Evolutionary conservation across 2,888 invertebrate species (phyloP), one percentile per base, ranked within the genome.

Genomic region (Clanis bilineata): DNA sequence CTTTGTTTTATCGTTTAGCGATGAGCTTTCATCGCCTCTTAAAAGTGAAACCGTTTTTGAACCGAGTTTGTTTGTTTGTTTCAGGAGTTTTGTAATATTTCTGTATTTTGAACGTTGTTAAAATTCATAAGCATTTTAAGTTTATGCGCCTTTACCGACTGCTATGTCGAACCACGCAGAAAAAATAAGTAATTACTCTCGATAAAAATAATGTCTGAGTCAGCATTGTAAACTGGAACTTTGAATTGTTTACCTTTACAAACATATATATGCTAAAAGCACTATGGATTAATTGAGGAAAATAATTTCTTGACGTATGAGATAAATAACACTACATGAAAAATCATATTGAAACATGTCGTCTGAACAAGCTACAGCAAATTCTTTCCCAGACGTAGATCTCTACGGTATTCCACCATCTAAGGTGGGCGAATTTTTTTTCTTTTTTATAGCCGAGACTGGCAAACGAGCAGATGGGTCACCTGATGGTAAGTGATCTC

Each of bases 21-120:
- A 9, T 51, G 51, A 28, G 25, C 10, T 28, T 51, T 32, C 45
- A 18, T 23, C 44, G 47, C 58, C 58, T 58, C 45, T 58, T 58
- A 22, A 60, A 56, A 39, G 38, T 47, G 44, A 47, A 23, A 9
- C 47, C n/a, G 32, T 28, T 32, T 41, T 7, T 18, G 44, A 51
- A 9, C 4, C 1, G 28, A 10, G 18, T 51, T 51, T 51, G 32
- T 51, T 32, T 28, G 32, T 51, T 18, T n/a, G 23, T 21, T 32
- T 32, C 3, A 51, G 2, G 51, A 18, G 28, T 15, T 32, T 32
- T 28, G 18, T 18, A 18, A 5, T 28, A 6, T 18, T 23, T 23
- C 45, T 12, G 25, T n/a, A 23, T 25, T 45, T 32, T 51, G 32
- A 51, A 51, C 51, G 4, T 28, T 51, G 18, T 51, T 51, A 18